Evolutionary conservation across 2,113 vertebrate genomes (phyloP), one percentile per base, ranked within the genome.

Genomic region (Dolichallabes microphthalmus): DNA sequence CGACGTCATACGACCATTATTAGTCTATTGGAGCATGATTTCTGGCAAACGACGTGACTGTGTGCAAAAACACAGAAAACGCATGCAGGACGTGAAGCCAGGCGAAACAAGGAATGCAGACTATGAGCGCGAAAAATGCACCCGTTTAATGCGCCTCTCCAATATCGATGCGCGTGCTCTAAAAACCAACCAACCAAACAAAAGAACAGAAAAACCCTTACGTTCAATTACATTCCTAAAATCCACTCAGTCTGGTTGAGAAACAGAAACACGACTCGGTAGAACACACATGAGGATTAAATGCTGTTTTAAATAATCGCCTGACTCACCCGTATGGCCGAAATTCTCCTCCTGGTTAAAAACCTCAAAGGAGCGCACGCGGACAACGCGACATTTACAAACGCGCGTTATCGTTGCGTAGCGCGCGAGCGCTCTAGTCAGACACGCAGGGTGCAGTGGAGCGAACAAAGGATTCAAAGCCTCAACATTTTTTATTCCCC

Each of bases 301-400:
- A 73, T 1, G 69, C 19, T n/a, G n/a, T n/a, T n/a, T 25, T 73
- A 25, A 45, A 11, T 73, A 4, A 1, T 35, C 2, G 4, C 19
- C 10, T 2, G 6, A 25, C 71, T 75, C 25, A 53, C 30, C 66
- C 20, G 27, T 14, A 79, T n/a, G 55, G 55, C 76, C 76, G 30
- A 6, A 45, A 45, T 45, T 32, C 12, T 35, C 39, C 53, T 77
- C 32, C 30, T 57, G 53, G 10, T 78, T 30, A 12, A 4, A 58
- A 4, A 58, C 76, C 53, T 78, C 76, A 57, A 78, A 58, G 9
- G 27, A 58, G 17, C 76, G 76, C 76, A 77, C 75, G 52, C 52
- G 52, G 75, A 19, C 30, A 55, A 27, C 76, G 76, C 76, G 4
- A 22, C 32, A 25, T 25, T 79, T 77, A 53, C 57, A 57, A 30